phyloP scores from a whole-genome alignment of 2,797 vertebrate genomes.

The Aldrovandia affinis region DNA sequence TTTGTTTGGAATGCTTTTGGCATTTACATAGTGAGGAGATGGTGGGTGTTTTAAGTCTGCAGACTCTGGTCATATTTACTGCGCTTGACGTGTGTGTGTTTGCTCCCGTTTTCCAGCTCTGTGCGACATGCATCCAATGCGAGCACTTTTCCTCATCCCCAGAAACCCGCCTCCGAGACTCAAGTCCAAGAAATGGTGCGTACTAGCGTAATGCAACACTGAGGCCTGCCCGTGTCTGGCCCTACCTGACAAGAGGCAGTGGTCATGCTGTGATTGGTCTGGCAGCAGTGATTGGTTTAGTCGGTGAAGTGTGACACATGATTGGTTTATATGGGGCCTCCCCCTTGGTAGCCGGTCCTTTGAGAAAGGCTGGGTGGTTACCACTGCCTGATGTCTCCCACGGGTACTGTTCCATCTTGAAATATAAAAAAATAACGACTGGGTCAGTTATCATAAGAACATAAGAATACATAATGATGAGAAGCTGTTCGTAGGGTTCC shows the following conservation, averaged over 20 bases:
- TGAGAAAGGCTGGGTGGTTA: background rate
- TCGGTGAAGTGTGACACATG: background rate
- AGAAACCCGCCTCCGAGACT: conserved; percentile 88
- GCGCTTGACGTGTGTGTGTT: background rate
- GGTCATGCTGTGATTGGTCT: background rate
- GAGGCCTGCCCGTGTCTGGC: background rate
- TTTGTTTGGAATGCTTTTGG: background rate
- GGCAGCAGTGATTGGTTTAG: background rate
- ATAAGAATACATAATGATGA: too few species aligned
- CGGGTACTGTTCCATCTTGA: background rate
- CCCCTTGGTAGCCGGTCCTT: background rate
- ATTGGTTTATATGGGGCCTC: background rate
- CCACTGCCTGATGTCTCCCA: background rate
- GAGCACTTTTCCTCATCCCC: conserved; percentile 90
- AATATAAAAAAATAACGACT: background rate
- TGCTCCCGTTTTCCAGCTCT: conserved; percentile 68
- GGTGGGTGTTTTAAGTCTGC: background rate
- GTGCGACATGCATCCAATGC: conserved; percentile 93
- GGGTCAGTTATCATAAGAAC: background rate
- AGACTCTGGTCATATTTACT: background rate
- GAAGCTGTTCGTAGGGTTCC: too few species aligned
- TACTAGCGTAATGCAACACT: background rate
- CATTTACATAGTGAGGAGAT: background rate
- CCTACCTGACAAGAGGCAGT: background rate
- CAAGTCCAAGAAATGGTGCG: conserved; percentile 92